Evolutionary conservation across 2,797 vertebrate species (phyloP), one percentile per base, ranked within the genome.

Genomic region (Enteromius afrohamiltoni): DNA sequence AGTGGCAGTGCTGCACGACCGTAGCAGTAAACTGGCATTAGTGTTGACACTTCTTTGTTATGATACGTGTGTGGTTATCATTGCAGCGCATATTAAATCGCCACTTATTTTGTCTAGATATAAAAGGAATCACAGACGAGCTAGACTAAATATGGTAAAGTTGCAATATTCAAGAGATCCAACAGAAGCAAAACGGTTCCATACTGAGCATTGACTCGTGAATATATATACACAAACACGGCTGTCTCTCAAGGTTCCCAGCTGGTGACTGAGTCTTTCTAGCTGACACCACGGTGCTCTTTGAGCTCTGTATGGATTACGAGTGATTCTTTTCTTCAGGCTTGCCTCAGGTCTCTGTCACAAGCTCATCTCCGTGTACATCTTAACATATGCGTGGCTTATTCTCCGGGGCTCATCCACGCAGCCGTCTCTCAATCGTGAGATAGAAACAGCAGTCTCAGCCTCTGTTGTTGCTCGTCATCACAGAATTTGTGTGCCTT

Each of bases 271-370:
- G 79, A 82, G 71, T 76, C 75, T 21, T 17, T 47, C 67, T 77
- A 17, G 37, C 29, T 14, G 45, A 88, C 53, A 85, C 86, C 55
- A 82, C 19, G 4, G 37, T 84, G 80, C 87, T 87, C 82, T 90
- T 88, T 90, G 89, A 88, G 88, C 91, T 88, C 75, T 89, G 87
- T 75, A 64, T 80, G 88, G 89, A 93, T 93, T 91, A 93, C 89
- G 91, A 88, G 80, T 87, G 78, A 86, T 91, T 90, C 83, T 87
- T 91, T 89, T 90, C 87, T 91, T 91, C 89, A 80, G 86, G 79
- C 75, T 83, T 45, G 67, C 89, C 88, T 76, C 65, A 42, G 88
- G 89, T 83, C 90, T 85, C 83, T 79, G 83, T 76, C 37, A 86
- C 65, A 80, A 80, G 62, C 77, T 58, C 71, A 84, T 77, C 80